Evolutionary conservation across 2,113 vertebrate genomes (phyloP).

Genomic region (Delphinapterus leucas): DNA sequence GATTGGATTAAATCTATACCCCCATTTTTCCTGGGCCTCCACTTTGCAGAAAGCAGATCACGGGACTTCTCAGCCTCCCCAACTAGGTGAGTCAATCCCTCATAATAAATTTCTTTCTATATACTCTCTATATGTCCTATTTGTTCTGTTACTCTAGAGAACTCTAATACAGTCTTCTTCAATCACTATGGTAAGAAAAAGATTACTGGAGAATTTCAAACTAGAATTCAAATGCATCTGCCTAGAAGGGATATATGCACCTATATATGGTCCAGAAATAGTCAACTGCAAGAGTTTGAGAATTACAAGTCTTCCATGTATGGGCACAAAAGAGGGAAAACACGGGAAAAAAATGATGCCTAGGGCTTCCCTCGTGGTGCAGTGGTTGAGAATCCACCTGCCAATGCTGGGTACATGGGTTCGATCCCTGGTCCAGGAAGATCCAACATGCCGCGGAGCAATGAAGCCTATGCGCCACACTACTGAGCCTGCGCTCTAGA

Average conservation of each 20-base stretch:
- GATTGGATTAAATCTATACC: not conserved
- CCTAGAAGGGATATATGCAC: not conserved
- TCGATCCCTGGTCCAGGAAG: too few species aligned
- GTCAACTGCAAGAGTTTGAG: not conserved
- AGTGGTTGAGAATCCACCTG: too few species aligned
- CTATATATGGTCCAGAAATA: not conserved
- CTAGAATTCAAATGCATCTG: not conserved
- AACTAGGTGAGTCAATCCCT: not conserved
- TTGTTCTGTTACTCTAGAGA: not conserved
- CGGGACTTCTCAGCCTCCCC: not conserved
- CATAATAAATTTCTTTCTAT: not conserved
- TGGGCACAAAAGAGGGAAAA: not conserved
- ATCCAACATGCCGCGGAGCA: too few species aligned
- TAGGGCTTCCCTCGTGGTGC: too few species aligned
- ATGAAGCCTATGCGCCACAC: too few species aligned
- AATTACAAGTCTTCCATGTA: not conserved
- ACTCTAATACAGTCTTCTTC: not conserved
- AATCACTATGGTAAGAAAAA: not conserved
- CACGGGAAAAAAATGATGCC: not conserved
- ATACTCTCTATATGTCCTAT: not conserved
- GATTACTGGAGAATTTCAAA: not conserved
- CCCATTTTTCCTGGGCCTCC: not conserved
- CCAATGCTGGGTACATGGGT: too few species aligned
- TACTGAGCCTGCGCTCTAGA: too few species aligned
- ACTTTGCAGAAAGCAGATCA: not conserved